Base-by-base conservation (phyloP, 2,113 vertebrate species). In the Channa maculata region DNA sequence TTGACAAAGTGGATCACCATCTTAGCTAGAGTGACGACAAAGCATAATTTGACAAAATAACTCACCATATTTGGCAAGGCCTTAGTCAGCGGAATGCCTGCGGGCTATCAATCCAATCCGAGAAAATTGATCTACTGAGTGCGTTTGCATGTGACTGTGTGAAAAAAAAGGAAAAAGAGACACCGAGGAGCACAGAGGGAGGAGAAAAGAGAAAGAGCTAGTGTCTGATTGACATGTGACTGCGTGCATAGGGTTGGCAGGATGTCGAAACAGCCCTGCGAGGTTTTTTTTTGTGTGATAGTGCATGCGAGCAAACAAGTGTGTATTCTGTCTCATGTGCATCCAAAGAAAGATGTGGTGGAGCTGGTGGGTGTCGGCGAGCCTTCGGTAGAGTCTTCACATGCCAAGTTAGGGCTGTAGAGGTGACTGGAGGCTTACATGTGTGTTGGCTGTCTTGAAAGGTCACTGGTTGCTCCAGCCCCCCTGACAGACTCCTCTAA, bases 31-130 rank as follows among this genome's bases (percentile, higher is more conserved):
- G 77, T 85, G 88, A 82, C 82, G 82, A 70, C 75, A 54, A 39
- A 75, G 76, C 69, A 80, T 90, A 84, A 85, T 84, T 86, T 78
- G 65, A 77, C 82, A 83, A 24, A 24, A 85, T 90, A 87, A 84
- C 87, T 92, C 85, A 77, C 80, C 54, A 80, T 89, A 89, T 90
- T 90, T 84, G 79, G 78, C 75, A 76, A 80, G 13, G 58, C 72
- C 90, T 91, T 84, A 92, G 80, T 95, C 92, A 93, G 91, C 91
- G 90, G 71, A 91, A 83, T 70, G 58, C 81, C 80, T 46, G 37
- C 15, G 1, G 80, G 83, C 85, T 76, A 89, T 90, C 88, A 89
- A 91, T 90, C 85, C 79, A 85, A 83, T 89, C 86, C 45, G 8
- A 53, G 54, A 55, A 73, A 86, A 91, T 82, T 89, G 88, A 92